These are phyloP conservation scores for Speoplatyrhinus poulsoni DNA, from an alignment of 2,113 vertebrate genomes.

Conservation along the genomic window DNA sequence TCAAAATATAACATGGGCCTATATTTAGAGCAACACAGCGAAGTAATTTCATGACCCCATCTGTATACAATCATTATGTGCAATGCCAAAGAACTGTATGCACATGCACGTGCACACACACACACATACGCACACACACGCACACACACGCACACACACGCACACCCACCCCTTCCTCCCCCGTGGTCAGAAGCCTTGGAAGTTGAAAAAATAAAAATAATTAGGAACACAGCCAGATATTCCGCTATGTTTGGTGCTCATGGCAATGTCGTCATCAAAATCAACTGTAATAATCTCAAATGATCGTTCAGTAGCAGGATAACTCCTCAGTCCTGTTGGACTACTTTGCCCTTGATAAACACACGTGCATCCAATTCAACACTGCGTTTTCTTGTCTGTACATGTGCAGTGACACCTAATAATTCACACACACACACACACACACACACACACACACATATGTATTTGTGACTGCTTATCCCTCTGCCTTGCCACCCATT, in stretches of 20 bases:
- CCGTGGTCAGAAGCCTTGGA: conserved; percentile 45
- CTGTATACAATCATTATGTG: conserved; percentile 46
- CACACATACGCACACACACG: conserved; percentile 31
- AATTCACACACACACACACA: neutral
- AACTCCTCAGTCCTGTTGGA: conserved; percentile 12
- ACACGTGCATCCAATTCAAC: neutral
- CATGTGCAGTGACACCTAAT: neutral
- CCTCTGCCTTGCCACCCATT: neutral
- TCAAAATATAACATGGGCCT: conserved; percentile 39
- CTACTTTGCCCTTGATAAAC: conserved; percentile 6
- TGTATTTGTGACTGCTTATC: conserved; percentile 42
- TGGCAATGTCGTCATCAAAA: conserved; percentile 53
- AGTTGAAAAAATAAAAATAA: conserved; percentile 36
- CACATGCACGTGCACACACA: conserved; percentile 34
- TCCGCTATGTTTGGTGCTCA: conserved; percentile 24
- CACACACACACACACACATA: neutral
- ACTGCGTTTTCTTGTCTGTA: neutral
- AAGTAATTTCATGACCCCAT: conserved; percentile 62
- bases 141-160: conserved; percentile 23
- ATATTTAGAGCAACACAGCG: conserved; percentile 53
- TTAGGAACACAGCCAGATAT: conserved; percentile 47
- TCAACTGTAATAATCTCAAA: conserved; percentile 25
- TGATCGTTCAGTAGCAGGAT: conserved; percentile 43
- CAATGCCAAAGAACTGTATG: conserved; percentile 54
- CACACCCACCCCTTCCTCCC: neutral